phyloP scores from a whole-genome alignment of 2,888 invertebrate species.

The Yponomeuta cagnagella region DNA sequence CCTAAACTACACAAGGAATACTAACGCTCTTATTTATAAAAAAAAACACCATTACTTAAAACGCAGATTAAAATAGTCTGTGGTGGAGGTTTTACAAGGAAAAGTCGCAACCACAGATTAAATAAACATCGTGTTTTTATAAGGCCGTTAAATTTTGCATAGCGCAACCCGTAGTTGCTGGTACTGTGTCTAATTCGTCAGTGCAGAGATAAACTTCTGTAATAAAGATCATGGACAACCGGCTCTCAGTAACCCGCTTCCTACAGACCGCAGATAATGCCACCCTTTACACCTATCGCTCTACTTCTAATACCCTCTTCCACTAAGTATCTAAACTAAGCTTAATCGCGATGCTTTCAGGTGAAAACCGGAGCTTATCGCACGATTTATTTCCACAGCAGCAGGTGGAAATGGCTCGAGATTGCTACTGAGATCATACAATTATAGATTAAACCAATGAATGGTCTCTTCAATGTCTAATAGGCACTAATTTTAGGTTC shows the following conservation, averaged over 20 bases:
- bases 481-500: background rate
- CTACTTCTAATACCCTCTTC: conserved; percentile 12
- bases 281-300: conserved; percentile 26
- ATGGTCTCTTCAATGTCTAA: background rate
- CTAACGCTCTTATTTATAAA: too few species aligned
- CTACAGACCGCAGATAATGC: conserved; percentile 23
- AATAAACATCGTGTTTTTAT: too few species aligned
- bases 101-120: too few species aligned
- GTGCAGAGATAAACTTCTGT: background rate
- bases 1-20: background rate
- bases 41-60: too few species aligned
- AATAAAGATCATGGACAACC: conserved; percentile 25
- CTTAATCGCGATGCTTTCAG: background rate
- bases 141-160: too few species aligned
- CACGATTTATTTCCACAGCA: background rate
- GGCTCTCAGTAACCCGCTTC: conserved; percentile 35
- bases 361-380: background rate
- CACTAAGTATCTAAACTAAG: background rate
- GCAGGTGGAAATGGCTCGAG: conserved; percentile 1
- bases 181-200: background rate
- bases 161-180: background rate
- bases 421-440: background rate
- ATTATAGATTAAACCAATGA: background rate
- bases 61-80: too few species aligned
- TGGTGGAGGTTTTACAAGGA: too few species aligned